Base-by-base conservation (phyloP, 2,797 vertebrate species). In the Clarias fuscus region DNA sequence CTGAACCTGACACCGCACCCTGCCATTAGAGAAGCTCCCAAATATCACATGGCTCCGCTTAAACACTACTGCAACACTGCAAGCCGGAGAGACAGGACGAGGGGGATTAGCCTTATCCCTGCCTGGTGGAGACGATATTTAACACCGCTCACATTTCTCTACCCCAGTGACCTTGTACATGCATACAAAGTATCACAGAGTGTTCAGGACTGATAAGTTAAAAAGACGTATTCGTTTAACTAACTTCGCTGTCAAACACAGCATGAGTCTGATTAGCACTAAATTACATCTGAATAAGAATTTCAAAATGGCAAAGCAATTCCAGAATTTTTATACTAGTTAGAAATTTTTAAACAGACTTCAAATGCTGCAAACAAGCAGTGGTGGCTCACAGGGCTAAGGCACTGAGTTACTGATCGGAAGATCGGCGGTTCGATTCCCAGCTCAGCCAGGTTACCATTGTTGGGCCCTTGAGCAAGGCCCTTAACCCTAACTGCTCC, bases 1-100 rank as follows among this genome's bases (percentile, higher is more conserved):
- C 79, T 90, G 88, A 88, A 90, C 87, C 92, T 83, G 90, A 93
- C 90, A 92, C 89, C 91, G 86, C 89, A 91, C 86, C 92, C 90
- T 92, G 88, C 33, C 58, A 90, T 88, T 87, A 91, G 58, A 85
- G 75, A 83, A 86, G 71, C 73, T 85, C 84, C 85, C 40, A 87
- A 85, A 88, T 82, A 91, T 93, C 90, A 92, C 91, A 90, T 88
- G 86, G 89, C 88, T 58, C 65, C 71, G 76, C 76, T 78, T 72
- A 59, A 59, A 68, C 27, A 89, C 84, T 85, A 88, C 86, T 67
- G 68, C 90, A 77, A 82, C 14, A 48, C 48, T 48, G 48, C 48
- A 48, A 48, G 27, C 43, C 80, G 14, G 37, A 40, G 7, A 58
- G 30, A 71, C 18, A 30, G 30, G 15, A n/a, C 2, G 53, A 37